A percentile compares a stretch with the other conserved stretches of the same genome.
phyloP scores from a whole-genome alignment of 2,113 vertebrate species.

The Callospermophilus lateralis region DNA sequence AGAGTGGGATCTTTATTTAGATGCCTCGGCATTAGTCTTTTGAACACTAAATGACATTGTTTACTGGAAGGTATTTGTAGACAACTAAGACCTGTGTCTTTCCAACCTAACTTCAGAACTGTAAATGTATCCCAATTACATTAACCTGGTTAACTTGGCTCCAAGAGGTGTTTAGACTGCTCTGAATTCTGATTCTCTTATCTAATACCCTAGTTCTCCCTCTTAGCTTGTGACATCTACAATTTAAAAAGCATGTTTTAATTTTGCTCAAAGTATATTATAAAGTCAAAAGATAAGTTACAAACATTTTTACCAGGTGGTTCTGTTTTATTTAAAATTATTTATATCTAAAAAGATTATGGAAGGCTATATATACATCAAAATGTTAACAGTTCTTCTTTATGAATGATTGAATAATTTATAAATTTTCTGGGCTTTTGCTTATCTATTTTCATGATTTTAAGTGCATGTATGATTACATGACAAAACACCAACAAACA shows the following conservation, averaged over 20 bases:
- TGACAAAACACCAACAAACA: background rate
- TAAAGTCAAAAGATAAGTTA: background rate
- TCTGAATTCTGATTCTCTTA: constrained; percentile 12
- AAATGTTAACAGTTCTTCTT: background rate
- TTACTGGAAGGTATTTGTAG: background rate
- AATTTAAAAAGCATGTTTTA: background rate
- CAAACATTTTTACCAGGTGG: background rate
- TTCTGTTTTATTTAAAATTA: constrained; percentile 16
- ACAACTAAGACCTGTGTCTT: background rate
- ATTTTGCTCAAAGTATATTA: background rate
- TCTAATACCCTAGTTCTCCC: background rate
- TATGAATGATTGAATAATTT: background rate
- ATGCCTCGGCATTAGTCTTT: background rate
- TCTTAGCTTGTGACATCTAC: background rate
- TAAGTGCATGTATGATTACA: background rate
- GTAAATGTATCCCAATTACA: background rate
- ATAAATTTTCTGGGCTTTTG: background rate
- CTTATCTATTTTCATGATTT: constrained; percentile 24
- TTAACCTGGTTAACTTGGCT: background rate
- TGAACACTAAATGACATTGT: background rate
- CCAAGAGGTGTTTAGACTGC: background rate
- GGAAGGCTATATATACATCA: background rate
- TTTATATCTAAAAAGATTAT: background rate
- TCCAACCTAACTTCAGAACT: background rate
- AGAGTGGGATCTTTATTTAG: background rate